Evolutionary conservation across 1,140 invertebrate species (phyloP), one percentile per base, ranked within the genome.

Genomic region (Panagrolaimus sp.): DNA sequence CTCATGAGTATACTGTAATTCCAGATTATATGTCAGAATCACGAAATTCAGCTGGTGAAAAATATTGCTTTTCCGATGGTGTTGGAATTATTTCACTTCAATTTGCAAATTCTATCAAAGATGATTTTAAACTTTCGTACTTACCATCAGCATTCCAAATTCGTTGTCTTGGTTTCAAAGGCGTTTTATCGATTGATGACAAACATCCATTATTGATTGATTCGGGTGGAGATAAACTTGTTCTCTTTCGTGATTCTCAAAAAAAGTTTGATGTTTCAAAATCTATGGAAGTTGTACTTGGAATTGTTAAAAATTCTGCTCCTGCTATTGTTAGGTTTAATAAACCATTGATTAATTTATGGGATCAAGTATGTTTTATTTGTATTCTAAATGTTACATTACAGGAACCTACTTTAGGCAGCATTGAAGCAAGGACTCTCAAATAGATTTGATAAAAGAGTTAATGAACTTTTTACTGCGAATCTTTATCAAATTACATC

Each of bases 71-170:
- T 21, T 58, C 52, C 0, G 52, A 58, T 58, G 52, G 52, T 12
- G 52, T 58, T 8, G 52, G 52, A 10, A 4, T 58, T 12, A 58
- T 58, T 21, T 38, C 26, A 12, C 52, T 58, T 10, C 21, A 21
- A 14, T 26, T 28, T 0, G 52, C 52, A n/a, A 58, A 58, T 12
- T 12, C 17, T 5, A 21, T 58, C n/a, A 21, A 58, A 17, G 21
- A 10, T 8, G 52, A 58, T n/a, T 28, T 76, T 32, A 26, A 64
- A 1, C 28, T 76, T n/a, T 46, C n/a, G 10, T 65, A 21, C 6
- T 48, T 67, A 14, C 73, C 73, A 4, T 68, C 48, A 10, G 76
- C 67, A 21, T 73, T 66, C 15, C 74, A 74, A 68, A 68, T 58
- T 5, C 52, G 52, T 0, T 58, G 28, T 58, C 10, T 28, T 10